Conservation (phyloP, 2,888 invertebrate genomes). For the Eupithecia abbreviata region DNA sequence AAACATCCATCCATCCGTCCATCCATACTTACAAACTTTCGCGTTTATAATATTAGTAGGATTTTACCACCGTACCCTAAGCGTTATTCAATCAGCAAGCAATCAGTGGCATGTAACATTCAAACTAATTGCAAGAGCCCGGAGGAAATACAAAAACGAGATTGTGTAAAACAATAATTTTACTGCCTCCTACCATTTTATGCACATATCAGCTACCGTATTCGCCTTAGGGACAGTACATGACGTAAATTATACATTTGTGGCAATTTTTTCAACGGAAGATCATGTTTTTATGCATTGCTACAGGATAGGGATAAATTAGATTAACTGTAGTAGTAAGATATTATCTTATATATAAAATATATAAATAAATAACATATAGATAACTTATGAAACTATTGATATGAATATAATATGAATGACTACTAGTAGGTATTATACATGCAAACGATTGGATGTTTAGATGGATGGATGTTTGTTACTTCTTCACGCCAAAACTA, state of each 20-base stretch:
- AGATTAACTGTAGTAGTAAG: not conserved
- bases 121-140: constrained; percentile 46
- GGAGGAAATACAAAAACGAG: constrained; percentile 46
- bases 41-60: too few relatives aligned
- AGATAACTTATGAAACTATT: too few relatives aligned
- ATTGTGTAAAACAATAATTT: constrained; percentile 45
- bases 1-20: too few relatives aligned
- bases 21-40: too few relatives aligned
- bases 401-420: too few relatives aligned
- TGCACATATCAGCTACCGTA: constrained; percentile 21
- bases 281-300: not conserved
- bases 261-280: not conserved
- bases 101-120: constrained; percentile 47
- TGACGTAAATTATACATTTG: not conserved
- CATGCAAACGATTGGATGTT: too few relatives aligned
- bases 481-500: too few relatives aligned
- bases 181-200: constrained; percentile 24
- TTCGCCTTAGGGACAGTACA: constrained; percentile 7
- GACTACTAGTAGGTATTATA: too few relatives aligned
- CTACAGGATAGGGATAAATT: not conserved
- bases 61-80: constrained; percentile 46
- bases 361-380: too few relatives aligned
- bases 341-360: too few relatives aligned
- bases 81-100: constrained; percentile 40
- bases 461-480: too few relatives aligned